A percentile compares a stretch with the other conserved stretches of the same genome.
Evolutionary conservation across 2,797 vertebrate species (phyloP).

Genomic region (Pteropus rufus): DNA sequence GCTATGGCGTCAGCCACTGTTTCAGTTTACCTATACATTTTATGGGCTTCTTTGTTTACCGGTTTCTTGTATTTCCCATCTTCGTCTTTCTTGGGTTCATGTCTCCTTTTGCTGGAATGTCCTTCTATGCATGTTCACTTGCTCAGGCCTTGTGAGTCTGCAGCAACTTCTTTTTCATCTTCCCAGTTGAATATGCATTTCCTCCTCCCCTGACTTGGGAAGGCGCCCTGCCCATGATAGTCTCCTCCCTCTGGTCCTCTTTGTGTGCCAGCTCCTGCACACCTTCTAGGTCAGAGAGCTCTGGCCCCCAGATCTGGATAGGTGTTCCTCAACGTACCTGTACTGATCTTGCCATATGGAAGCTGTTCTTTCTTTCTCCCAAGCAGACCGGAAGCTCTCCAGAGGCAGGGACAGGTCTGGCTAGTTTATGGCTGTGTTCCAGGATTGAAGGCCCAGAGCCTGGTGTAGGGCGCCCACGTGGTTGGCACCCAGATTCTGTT

Average conservation of each 20-base stretch:
- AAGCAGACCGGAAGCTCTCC: constrained; percentile 12
- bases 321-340: background rate
- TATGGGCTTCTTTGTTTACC: background rate
- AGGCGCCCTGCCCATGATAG: background rate
- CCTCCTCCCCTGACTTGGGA: background rate
- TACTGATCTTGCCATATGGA: background rate
- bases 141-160: background rate
- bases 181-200: background rate
- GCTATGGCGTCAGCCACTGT: background rate
- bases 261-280: background rate
- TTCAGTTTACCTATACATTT: background rate
- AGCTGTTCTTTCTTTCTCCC: background rate
- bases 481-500: background rate
- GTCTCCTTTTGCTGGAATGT: background rate
- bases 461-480: background rate
- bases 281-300: background rate
- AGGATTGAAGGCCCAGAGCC: background rate
- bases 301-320: background rate
- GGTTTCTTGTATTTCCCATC: background rate
- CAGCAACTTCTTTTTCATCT: constrained; percentile 20
- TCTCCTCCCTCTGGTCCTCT: background rate
- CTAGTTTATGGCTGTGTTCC: background rate
- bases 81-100: background rate
- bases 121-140: background rate
- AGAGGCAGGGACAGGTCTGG: background rate